Evolutionary conservation across 2,797 vertebrate genomes (phyloP), one percentile per base, ranked within the genome.

Genomic region (Crax fasciolata): DNA sequence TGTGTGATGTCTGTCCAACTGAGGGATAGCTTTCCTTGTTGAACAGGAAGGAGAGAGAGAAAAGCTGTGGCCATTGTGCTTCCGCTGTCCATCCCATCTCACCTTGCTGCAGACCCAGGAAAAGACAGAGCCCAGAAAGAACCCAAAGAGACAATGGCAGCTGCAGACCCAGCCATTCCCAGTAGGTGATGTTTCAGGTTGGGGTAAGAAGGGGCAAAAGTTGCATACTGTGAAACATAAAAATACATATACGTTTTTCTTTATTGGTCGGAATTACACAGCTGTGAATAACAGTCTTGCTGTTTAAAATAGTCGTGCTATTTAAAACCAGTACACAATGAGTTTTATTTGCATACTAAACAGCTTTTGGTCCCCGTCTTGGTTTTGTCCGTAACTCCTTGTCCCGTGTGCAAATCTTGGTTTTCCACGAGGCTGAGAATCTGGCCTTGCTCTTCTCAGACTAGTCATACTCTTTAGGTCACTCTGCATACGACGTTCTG

Each of bases 11-110:
- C 82, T 91, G 0, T 81, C 94, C 92, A 82, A 97, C 97, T 98
- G 97, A 98, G 97, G 97, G 96, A 81, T 92, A 97, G 97, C 96
- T 98, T 98, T 98, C 97, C 97, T 97, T 98, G 94, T 97, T 97
- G 96, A 97, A 98, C 97, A 97, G 96, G 97, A 97, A 97, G 96
- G 95, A 97, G 97, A 97, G 97, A 97, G 83, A 97, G 96, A 96
- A 97, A 98, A 97, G 79, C 94, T 95, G 97, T 96, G 95, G 80
- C 96, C 91, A 62, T 97, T 96, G 94, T 92, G 84, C 94, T 95
- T 80, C 97, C 94, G 86, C 93, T 96, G 95, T 96, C 96, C 94
- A 89, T 93, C 90, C 94, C 97, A 95, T 94, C 97, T 93, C 96
- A 97, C 58, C 95, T 86, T 97, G 97, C 96, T 95, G 96, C 94